Evolutionary conservation across 2,797 vertebrate genomes (phyloP).

Genomic region (Anas bahamensis): DNA sequence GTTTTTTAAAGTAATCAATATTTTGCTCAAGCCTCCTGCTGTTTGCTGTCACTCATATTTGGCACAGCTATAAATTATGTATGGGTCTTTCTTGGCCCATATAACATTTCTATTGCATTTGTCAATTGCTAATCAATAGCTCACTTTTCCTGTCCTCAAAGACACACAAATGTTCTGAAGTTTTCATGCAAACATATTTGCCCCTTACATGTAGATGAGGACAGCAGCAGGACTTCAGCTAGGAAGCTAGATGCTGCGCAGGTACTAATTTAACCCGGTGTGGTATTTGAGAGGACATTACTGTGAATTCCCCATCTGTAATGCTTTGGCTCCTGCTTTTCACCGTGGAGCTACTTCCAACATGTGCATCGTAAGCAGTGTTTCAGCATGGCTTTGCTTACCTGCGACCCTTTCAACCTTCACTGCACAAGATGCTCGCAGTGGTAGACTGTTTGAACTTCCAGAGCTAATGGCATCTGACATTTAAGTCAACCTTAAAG

Average conservation of each 20-base stretch:
- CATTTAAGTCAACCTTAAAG: constrained; percentile 76
- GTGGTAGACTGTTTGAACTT: constrained; percentile 56
- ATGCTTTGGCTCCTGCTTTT: constrained; percentile 53
- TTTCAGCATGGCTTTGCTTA: constrained; percentile 16
- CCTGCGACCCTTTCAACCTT: constrained; percentile 71
- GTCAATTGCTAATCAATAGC: constrained; percentile 93
- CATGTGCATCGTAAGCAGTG: background rate
- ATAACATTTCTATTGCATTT: constrained; percentile 95
- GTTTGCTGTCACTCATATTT: constrained; percentile 93
- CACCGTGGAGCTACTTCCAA: background rate
- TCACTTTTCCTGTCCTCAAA: constrained; percentile 88
- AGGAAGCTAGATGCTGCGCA: constrained; percentile 69
- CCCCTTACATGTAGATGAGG: constrained; percentile 39
- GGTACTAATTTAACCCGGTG: constrained; percentile 62
- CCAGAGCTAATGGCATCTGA: constrained; percentile 74
- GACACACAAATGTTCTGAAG: constrained; percentile 67
- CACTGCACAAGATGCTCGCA: constrained; percentile 11
- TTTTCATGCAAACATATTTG: constrained; percentile 51
- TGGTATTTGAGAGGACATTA: constrained; percentile 61
- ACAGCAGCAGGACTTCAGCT: constrained; percentile 29
- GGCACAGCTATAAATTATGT: constrained; percentile 92
- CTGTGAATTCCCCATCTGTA: constrained; percentile 48
- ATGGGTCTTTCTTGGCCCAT: constrained; percentile 88
- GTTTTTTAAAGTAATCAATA: constrained; percentile 94
- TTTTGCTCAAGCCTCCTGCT: constrained; percentile 82